Base-by-base conservation (phyloP, 2,797 vertebrate genomes). In the Fistularia tabacaria region DNA sequence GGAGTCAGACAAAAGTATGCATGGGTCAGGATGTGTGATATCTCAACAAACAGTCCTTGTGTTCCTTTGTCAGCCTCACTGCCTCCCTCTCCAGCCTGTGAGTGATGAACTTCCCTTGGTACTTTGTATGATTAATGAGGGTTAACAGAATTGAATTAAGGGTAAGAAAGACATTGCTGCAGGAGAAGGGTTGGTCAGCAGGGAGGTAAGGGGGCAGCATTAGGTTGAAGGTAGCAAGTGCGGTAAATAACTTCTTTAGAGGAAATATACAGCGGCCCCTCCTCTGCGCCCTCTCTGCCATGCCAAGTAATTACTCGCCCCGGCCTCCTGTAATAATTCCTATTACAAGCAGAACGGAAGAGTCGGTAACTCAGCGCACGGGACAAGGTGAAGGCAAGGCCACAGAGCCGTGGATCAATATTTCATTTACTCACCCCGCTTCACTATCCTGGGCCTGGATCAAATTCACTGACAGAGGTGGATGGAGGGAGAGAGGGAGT, bases 361-460 rank as follows among this genome's bases (percentile, higher is more conserved):
- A 97, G 93, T 96, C 95, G 91, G 95, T 98, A 98, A 98, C 94
- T 98, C 95, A 97, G 91, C 90, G 88, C 89, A 74, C 91, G 89
- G 92, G 94, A 97, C 96, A 98, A 98, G 96, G 96, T 98, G 95
- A 97, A 97, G 95, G 94, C 94, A 97, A 98, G 95, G 96, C 95
- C 94, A 95, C 89, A 83, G 91, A 88, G 92, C 91, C 85, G 86
- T 69, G 89, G 95, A 97, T 98, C 96, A 98, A 98, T 98, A 98
- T 97, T 98, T 98, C 95, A 98, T 98, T 97, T 97, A 97, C 95
- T 97, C 92, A 88, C 92, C 89, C 90, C 88, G 90, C 91, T 91
- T 91, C 92, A 59, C 91, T 91, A 92, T 92, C 93, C 93, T 89
- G 84, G 92, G 90, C 91, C 90, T 92, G 93, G 95, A 95, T 97